These are phyloP conservation scores for Phoebastria nigripes DNA, from an alignment of 2,797 vertebrate genomes.

Conservation along the genomic window DNA sequence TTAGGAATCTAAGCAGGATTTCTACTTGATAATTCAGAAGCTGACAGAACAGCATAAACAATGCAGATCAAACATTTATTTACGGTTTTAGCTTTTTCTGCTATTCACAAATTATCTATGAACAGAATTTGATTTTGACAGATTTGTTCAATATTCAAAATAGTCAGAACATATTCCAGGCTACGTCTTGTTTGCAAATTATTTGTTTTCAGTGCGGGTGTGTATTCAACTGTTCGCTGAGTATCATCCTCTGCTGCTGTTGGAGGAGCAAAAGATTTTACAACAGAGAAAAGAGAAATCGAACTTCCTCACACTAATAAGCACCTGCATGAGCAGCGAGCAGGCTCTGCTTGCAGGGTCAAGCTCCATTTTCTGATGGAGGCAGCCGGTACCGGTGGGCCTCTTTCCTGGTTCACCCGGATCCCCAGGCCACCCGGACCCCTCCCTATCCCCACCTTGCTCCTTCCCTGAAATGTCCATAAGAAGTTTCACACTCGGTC, in stretches of 20 bases:
- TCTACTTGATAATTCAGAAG: slow-evolving; percentile 10
- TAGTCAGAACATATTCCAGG: neutral
- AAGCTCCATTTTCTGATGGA: neutral
- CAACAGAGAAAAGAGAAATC: neutral
- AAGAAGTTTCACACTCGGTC: neutral
- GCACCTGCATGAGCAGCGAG: neutral
- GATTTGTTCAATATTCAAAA: slow-evolving; percentile 39
- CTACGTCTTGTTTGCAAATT: slow-evolving; percentile 10
- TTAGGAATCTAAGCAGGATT: neutral
- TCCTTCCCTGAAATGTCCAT: neutral
- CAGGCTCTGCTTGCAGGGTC: neutral
- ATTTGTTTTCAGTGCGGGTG: neutral
- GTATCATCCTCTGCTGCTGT: neutral
- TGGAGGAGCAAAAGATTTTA: neutral
- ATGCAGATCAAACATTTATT: slow-evolving; percentile 35
- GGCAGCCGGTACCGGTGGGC: accelerated
- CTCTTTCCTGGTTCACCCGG: neutral
- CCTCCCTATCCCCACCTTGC: neutral
- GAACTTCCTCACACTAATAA: neutral
- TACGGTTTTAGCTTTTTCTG: slow-evolving; percentile 11
- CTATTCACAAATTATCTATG: slow-evolving; percentile 9
- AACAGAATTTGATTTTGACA: slow-evolving; percentile 43
- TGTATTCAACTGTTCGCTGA: neutral
- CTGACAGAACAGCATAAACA: neutral
- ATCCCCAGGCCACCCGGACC: accelerated